Percentiles rank a stretch among this genome's conserved stretches.
These are phyloP conservation scores for Brenthis hecate DNA, from an alignment of 2,888 invertebrate species.

Conservation along the genomic window DNA sequence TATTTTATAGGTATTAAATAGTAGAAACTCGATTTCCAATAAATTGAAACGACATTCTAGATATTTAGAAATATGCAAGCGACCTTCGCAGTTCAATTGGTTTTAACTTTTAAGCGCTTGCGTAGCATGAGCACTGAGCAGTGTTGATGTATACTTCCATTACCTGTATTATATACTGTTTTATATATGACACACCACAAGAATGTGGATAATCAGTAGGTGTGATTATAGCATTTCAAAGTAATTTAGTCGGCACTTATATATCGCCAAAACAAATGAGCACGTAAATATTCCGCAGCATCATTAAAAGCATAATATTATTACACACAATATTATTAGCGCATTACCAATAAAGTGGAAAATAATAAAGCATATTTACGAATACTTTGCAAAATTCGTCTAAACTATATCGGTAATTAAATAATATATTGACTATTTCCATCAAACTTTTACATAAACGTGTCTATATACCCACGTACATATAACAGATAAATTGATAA, in stretches of 20 bases:
- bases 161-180: background rate
- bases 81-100: constrained; percentile 35
- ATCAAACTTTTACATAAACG: background rate
- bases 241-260: constrained; percentile 1
- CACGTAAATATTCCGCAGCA: constrained; percentile 1
- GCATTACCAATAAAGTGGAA: background rate
- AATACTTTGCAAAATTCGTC: constrained; percentile 9
- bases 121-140: constrained; percentile 2
- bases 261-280: background rate
- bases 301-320: constrained; percentile 14
- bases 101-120: constrained; percentile 9
- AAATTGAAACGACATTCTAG: constrained; percentile 35
- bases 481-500: constrained; percentile 19
- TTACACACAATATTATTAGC: background rate
- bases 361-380: constrained; percentile 19
- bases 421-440: background rate
- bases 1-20: constrained; percentile 4
- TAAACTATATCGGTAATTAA: background rate
- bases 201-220: background rate
- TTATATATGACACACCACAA: background rate
- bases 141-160: background rate
- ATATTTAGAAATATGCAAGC: constrained; percentile 34
- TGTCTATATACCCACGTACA: constrained; percentile 1
- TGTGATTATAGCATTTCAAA: background rate
- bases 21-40: constrained; percentile 28